phyloP scores from a whole-genome alignment of 2,888 invertebrate species.

The Gisinianus flammeolus region DNA sequence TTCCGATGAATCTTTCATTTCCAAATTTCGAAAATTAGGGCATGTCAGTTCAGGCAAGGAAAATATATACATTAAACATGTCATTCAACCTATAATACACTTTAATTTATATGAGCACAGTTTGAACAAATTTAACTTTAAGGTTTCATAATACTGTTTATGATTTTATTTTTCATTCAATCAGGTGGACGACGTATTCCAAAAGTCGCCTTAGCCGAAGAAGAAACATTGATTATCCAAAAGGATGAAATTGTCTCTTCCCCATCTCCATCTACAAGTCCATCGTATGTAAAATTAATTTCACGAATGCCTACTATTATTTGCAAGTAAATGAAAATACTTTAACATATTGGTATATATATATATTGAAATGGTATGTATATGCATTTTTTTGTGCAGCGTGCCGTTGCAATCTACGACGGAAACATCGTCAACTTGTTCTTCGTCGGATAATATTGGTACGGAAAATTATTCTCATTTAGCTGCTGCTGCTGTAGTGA shows the following conservation, averaged over 20 bases:
- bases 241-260: too few relatives aligned
- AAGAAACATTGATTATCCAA: background rate
- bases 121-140: too few relatives aligned
- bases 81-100: too few relatives aligned
- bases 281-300: background rate
- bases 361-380: background rate
- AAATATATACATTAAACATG: too few relatives aligned
- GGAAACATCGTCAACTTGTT: background rate
- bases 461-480: constrained; percentile 9
- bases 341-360: background rate
- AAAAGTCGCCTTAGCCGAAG: background rate
- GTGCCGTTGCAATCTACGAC: background rate
- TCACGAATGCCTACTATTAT: background rate
- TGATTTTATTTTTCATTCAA: too few relatives aligned
- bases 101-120: too few relatives aligned
- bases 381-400: background rate
- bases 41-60: background rate
- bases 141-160: too few relatives aligned
- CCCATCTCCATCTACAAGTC: background rate
- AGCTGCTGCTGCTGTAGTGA: background rate
- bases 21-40: background rate
- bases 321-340: too few relatives aligned
- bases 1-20: background rate
- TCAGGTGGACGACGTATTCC: background rate
- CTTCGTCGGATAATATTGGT: background rate